Evolutionary conservation across 2,113 vertebrate species (phyloP).

Genomic region (Gymnarchus niloticus): DNA sequence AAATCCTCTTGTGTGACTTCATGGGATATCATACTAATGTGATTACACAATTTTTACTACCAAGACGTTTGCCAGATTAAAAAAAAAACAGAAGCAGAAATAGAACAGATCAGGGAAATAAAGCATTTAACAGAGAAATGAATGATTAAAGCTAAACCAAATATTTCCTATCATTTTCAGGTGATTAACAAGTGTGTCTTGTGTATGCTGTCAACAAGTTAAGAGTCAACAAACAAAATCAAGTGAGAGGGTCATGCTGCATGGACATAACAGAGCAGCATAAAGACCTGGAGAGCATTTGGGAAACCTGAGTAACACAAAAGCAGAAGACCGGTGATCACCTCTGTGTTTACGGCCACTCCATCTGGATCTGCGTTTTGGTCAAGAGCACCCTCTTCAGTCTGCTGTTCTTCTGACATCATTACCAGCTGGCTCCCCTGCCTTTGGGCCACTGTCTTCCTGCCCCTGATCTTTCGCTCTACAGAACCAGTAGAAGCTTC

Average conservation of each 20-base stretch:
- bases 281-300: no score
- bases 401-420: slow-evolving; percentile 15
- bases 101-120: background rate
- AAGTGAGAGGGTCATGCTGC: background rate
- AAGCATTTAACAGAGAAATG: background rate
- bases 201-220: background rate
- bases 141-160: background rate
- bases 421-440: background rate
- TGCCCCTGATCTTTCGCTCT: slow-evolving; percentile 35
- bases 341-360: slow-evolving; percentile 35
- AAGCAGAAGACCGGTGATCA: slow-evolving; percentile 23
- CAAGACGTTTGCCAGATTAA: background rate
- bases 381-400: slow-evolving; percentile 26
- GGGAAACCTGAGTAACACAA: no score
- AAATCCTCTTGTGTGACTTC: background rate
- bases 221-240: background rate
- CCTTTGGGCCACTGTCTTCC: background rate
- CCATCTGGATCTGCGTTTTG: slow-evolving; percentile 18
- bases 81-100: background rate
- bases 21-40: background rate
- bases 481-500: slow-evolving; percentile 8
- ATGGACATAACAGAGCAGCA: background rate
- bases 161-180: background rate
- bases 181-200: background rate
- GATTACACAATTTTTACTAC: background rate